Conservation (phyloP, 2,797 vertebrate genomes). For the Novumbra hubbsi region DNA sequence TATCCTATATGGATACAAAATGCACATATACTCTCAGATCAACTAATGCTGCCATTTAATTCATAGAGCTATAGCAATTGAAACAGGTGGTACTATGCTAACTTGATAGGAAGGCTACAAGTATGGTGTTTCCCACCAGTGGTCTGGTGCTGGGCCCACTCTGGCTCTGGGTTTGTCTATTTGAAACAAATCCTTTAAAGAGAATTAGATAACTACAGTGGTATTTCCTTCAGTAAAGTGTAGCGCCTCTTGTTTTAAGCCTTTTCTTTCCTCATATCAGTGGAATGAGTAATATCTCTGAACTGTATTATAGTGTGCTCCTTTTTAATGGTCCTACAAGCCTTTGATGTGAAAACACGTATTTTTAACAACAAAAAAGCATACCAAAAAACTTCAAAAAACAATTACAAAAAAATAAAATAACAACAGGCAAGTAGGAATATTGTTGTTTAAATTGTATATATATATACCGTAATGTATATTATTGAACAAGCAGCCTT, state of each 20-base stretch:
- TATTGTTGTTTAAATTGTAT: constrained; percentile 32
- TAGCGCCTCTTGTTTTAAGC: constrained; percentile 28
- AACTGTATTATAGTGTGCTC: constrained; percentile 33
- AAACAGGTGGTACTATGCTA: constrained; percentile 19
- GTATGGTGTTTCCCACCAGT: constrained; percentile 13
- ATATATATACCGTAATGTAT: constrained; percentile 36
- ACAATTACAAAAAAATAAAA: neutral
- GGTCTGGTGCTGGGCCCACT: constrained; percentile 7
- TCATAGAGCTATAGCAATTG: constrained; percentile 14
- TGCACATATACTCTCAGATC: neutral
- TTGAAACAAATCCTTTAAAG: neutral
- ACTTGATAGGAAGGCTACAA: constrained; percentile 7
- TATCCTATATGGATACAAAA: neutral
- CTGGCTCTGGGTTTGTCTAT: neutral
- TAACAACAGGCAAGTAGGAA: constrained; percentile 24
- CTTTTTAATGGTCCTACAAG: constrained; percentile 30
- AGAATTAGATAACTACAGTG: constrained; percentile 7
- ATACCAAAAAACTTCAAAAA: constrained; percentile 11
- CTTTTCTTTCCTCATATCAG: constrained; percentile 20
- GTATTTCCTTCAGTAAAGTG: constrained; percentile 27
- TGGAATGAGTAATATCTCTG: constrained; percentile 20
- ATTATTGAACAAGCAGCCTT: constrained; percentile 38
- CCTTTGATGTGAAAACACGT: constrained; percentile 44
- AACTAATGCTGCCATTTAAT: constrained; percentile 23
- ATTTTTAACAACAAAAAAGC: constrained; percentile 32